phyloP scores from a whole-genome alignment of 2,113 vertebrate species.

The Catagonus wagneri region DNA sequence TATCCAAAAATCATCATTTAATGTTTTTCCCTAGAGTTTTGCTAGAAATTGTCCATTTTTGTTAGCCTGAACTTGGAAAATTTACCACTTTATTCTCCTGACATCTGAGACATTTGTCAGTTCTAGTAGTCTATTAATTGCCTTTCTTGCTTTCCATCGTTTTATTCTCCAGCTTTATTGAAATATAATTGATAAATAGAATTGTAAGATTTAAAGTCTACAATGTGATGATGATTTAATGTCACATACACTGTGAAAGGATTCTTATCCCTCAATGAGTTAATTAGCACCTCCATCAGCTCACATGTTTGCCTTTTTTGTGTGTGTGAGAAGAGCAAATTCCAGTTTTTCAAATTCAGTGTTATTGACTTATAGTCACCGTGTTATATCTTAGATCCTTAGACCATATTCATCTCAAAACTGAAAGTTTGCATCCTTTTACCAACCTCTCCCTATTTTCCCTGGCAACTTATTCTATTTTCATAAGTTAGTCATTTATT shows the following conservation, averaged over 20 bases:
- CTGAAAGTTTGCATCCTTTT: not conserved
- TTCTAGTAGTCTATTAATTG: not conserved
- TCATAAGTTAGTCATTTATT: not conserved
- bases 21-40: not conserved
- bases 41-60: not conserved
- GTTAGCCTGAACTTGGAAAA: not conserved
- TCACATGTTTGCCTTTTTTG: not conserved
- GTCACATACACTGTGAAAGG: not conserved
- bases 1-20: not conserved
- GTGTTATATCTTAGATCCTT: not conserved
- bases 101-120: not conserved
- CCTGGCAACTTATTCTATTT: not conserved
- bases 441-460: not conserved
- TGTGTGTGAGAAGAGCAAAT: not conserved
- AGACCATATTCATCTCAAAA: not conserved
- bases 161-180: not conserved
- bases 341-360: not conserved
- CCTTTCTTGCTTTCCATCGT: not conserved
- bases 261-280: not conserved
- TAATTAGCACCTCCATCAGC: not conserved
- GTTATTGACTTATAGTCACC: not conserved
- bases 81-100: not conserved
- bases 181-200: slow-evolving; percentile 7
- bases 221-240: not conserved
- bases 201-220: not conserved